A percentile compares a stretch with the other conserved stretches of the same genome.
phyloP scores from a whole-genome alignment of 1,140 invertebrate species.

The Drosophila pachea region DNA sequence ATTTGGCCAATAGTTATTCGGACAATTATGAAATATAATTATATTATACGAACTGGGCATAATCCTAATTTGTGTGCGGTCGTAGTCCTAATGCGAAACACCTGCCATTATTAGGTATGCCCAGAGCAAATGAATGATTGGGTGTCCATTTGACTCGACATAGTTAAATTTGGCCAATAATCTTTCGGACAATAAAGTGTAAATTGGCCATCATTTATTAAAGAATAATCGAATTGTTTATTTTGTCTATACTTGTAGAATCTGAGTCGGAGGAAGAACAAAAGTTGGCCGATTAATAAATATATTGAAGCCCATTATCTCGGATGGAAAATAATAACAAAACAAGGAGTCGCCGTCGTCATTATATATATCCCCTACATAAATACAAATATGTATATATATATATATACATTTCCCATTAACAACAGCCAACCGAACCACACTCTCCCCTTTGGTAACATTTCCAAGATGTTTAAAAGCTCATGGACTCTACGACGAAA shows the following conservation, averaged over 20 bases:
- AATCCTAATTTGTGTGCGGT: background rate
- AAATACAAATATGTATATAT: background rate
- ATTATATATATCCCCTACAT: conserved; percentile 13
- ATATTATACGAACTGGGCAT: background rate
- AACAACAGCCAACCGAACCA: conserved; percentile 56
- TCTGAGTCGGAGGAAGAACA: conserved; percentile 78
- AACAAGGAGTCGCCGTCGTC: conserved; percentile 32
- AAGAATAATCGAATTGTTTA: background rate
- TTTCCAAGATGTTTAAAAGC: conserved; percentile 40
- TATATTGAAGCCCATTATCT: conserved; percentile 12
- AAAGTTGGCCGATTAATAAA: conserved; percentile 66
- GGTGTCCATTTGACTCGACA: conserved; percentile 67
- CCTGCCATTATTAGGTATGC: conserved; percentile 39
- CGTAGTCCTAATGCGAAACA: conserved; percentile 5
- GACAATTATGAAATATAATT: conserved; percentile 14
- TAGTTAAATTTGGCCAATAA: conserved; percentile 70
- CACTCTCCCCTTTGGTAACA: conserved; percentile 42
- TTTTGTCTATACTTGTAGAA: conserved; percentile 53
- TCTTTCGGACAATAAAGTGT: conserved; percentile 31
- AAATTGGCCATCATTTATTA: background rate
- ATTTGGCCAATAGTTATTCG: conserved; percentile 61
- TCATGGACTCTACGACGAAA: conserved; percentile 22
- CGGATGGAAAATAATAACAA: conserved; percentile 19
- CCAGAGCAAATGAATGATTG: conserved; percentile 63
- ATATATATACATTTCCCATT: conserved; percentile 31